Evolutionary conservation across 2,797 vertebrate species (phyloP).

Genomic region (Semaprochilodus insignis): DNA sequence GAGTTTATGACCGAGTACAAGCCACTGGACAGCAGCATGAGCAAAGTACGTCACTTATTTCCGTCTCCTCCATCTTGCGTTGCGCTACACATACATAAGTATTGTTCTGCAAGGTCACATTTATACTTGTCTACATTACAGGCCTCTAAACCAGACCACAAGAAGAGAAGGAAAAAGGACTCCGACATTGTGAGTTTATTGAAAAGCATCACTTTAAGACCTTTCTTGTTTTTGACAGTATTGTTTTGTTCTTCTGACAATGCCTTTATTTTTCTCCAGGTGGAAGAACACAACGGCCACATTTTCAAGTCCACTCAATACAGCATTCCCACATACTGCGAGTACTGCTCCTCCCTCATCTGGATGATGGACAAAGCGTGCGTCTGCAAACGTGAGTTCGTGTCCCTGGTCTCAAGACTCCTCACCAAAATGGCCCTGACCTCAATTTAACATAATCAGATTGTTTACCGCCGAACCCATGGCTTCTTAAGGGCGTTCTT

Average conservation of each 20-base stretch:
- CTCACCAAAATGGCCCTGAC: slow-evolving; percentile 48
- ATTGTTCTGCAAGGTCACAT: not conserved
- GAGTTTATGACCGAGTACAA: slow-evolving; percentile 98
- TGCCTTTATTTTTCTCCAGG: slow-evolving; percentile 72
- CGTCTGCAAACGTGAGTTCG: slow-evolving; percentile 94
- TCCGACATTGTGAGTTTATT: slow-evolving; percentile 79
- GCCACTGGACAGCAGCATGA: slow-evolving; percentile 80
- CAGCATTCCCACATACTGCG: slow-evolving; percentile 99
- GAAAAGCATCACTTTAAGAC: too few species aligned
- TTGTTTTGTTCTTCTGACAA: not conserved
- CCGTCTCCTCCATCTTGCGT: not conserved
- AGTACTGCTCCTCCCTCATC: slow-evolving; percentile 97
- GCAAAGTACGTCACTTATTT: slow-evolving; percentile 80
- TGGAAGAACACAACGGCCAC: slow-evolving; percentile 98
- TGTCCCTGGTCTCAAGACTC: slow-evolving; percentile 18
- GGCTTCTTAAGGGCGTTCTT: slow-evolving; percentile 17
- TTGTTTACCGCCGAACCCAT: slow-evolving; percentile 68
- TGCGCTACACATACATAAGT: not conserved
- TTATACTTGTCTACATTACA: slow-evolving; percentile 45
- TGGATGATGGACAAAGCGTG: slow-evolving; percentile 99
- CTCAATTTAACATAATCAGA: slow-evolving; percentile 71
- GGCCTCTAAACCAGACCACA: slow-evolving; percentile 80
- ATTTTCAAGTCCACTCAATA: slow-evolving; percentile 98
- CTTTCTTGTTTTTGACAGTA: not conserved
- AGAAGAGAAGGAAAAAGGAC: slow-evolving; percentile 87